These are phyloP conservation scores for Shargacucullia verbasci DNA, from an alignment of 2,888 invertebrate genomes.

Conservation along the genomic window DNA sequence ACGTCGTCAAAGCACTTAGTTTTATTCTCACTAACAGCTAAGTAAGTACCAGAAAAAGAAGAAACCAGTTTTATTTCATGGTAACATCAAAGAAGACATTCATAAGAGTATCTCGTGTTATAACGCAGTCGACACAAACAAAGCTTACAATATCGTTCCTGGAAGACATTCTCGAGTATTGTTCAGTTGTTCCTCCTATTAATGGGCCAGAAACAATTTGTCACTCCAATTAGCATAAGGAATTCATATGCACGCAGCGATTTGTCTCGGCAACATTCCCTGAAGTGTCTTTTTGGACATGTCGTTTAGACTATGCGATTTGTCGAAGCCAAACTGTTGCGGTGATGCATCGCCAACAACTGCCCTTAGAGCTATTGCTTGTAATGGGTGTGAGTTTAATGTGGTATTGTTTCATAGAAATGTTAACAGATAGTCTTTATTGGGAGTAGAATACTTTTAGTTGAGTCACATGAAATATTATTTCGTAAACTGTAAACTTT, in stretches of 20 bases:
- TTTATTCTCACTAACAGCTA: background rate
- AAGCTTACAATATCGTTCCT: conserved; percentile 27
- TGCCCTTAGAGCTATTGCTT: conserved; percentile 36
- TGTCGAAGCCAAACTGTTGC: conserved; percentile 49
- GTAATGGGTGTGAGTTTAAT: conserved; percentile 5
- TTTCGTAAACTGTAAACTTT: too few relatives aligned
- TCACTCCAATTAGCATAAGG: conserved; percentile 70
- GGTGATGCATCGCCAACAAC: conserved; percentile 54
- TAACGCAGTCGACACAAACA: conserved; percentile 3
- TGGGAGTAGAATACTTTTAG: too few relatives aligned
- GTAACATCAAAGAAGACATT: conserved; percentile 25
- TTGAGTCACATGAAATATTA: too few relatives aligned
- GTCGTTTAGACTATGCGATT: conserved; percentile 49
- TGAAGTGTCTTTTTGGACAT: conserved; percentile 53
- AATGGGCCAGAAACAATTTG: conserved; percentile 62
- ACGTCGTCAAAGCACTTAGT: background rate
- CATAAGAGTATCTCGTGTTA: conserved; percentile 19
- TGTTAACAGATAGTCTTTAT: too few relatives aligned
- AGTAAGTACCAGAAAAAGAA: background rate
- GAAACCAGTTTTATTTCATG: conserved; percentile 2
- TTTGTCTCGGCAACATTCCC: conserved; percentile 57
- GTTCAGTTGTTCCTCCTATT: conserved; percentile 61
- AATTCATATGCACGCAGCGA: conserved; percentile 64
- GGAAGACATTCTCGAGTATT: conserved; percentile 60
- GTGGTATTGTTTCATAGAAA: conserved; percentile 25